A percentile compares a stretch with the other conserved stretches of the same genome.
phyloP scores from a whole-genome alignment of 2,888 invertebrate species.

The Eupsilia transversa region DNA sequence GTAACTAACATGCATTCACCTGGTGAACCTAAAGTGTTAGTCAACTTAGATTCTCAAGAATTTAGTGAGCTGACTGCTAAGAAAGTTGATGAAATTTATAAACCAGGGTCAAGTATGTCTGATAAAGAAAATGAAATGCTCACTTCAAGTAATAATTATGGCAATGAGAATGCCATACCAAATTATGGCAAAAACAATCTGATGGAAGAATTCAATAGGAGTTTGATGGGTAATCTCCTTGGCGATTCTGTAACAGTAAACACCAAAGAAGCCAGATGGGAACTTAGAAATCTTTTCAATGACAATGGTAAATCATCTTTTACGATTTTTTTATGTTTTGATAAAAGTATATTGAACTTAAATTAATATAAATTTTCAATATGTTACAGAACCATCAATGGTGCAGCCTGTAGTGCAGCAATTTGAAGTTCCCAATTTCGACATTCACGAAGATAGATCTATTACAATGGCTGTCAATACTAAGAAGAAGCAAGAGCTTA shows the following conservation, averaged over 20 bases:
- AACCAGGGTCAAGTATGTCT: constrained; percentile 67
- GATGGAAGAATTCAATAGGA: constrained; percentile 88
- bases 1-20: constrained; percentile 88
- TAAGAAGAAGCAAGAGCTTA: constrained; percentile 82
- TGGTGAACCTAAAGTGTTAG: constrained; percentile 87
- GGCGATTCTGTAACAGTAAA: constrained; percentile 92
- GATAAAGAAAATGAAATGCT: constrained; percentile 83
- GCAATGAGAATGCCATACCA: constrained; percentile 76
- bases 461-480: constrained; percentile 87
- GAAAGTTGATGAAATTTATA: constrained; percentile 80
- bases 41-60: constrained; percentile 88
- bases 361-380: constrained; percentile 6
- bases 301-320: constrained; percentile 82
- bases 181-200: constrained; percentile 85
- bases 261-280: constrained; percentile 93
- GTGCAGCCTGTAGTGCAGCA: constrained; percentile 86
- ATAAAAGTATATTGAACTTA: not conserved
- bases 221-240: constrained; percentile 88
- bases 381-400: constrained; percentile 82
- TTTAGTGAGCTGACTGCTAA: constrained; percentile 83
- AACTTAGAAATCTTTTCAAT: constrained; percentile 91
- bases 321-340: not conserved
- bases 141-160: constrained; percentile 70
- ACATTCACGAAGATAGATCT: constrained; percentile 88
- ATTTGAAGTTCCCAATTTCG: constrained; percentile 86